phyloP scores from a whole-genome alignment of 2,888 invertebrate genomes.

The Hypomecis atomaria region DNA sequence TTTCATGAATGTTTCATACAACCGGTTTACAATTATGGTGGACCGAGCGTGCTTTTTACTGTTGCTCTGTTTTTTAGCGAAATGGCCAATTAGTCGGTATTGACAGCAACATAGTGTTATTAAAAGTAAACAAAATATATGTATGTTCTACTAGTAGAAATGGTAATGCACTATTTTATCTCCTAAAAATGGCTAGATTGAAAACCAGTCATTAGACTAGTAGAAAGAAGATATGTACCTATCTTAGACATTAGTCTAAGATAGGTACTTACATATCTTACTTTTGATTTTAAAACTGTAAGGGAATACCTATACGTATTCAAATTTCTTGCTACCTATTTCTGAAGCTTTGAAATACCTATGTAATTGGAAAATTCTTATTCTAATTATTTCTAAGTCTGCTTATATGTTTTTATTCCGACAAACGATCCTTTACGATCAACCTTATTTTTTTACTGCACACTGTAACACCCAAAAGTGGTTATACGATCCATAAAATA shows the following conservation, averaged over 20 bases:
- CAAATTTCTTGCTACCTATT: neutral
- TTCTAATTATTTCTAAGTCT: no score
- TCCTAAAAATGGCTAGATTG: no score
- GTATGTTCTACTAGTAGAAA: neutral
- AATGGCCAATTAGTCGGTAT: constrained; percentile 65
- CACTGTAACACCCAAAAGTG: constrained; percentile 4
- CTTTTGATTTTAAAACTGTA: no score
- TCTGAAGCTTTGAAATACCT: neutral
- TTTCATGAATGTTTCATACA: constrained; percentile 76
- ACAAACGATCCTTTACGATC: neutral
- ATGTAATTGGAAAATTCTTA: no score
- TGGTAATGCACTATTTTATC: no score
- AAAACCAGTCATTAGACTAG: no score
- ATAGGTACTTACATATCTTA: no score
- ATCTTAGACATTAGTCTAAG: no score
- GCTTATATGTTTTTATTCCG: no score
- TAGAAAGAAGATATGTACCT: no score
- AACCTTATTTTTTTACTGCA: neutral
- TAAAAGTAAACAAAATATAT: neutral
- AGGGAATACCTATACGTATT: no score
- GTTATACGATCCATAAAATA: constrained; percentile 18
- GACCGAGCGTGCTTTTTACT: constrained; percentile 45
- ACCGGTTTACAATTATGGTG: constrained; percentile 66
- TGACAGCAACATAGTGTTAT: constrained; percentile 51
- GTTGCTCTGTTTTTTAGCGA: constrained; percentile 56